A percentile compares a stretch with the other conserved stretches of the same genome.
phyloP scores from a whole-genome alignment of 2,113 vertebrate species.

The Mesocricetus auratus region DNA sequence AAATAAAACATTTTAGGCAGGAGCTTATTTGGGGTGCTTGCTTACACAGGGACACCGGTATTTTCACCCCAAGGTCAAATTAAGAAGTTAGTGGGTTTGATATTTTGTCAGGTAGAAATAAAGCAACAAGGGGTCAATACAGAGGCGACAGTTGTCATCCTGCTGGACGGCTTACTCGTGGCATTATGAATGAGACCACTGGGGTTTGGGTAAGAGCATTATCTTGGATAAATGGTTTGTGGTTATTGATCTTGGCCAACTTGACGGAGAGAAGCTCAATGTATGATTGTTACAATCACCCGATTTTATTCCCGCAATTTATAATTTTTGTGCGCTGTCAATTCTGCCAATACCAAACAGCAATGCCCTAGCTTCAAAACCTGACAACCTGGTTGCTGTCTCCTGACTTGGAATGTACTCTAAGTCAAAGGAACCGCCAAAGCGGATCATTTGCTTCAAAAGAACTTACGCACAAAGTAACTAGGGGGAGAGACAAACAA shows the following conservation, averaged over 20 bases:
- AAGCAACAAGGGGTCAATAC: background rate
- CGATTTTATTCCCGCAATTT: slow-evolving; percentile 73
- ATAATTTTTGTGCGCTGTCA: slow-evolving; percentile 62
- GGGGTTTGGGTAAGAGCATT: slow-evolving; percentile 12
- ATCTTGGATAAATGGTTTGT: slow-evolving; percentile 69
- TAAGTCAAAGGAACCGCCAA: background rate
- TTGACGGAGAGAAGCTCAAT: slow-evolving; percentile 47
- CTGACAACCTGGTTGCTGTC: slow-evolving; percentile 28
- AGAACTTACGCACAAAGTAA: background rate
- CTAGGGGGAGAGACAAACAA: background rate
- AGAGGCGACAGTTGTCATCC: background rate
- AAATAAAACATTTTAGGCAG: background rate
- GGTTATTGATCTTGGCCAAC: slow-evolving; percentile 65
- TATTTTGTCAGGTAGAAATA: background rate
- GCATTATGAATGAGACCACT: slow-evolving; percentile 56
- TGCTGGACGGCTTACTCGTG: background rate
- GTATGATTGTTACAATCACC: slow-evolving; percentile 58
- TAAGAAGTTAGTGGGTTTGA: background rate
- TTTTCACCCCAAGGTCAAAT: background rate
- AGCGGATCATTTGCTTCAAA: background rate
- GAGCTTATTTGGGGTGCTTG: background rate
- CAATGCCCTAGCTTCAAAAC: slow-evolving; percentile 42
- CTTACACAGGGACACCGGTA: background rate
- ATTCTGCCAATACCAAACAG: slow-evolving; percentile 62
- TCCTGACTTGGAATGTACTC: slow-evolving; percentile 15